Evolutionary conservation across 2,797 vertebrate genomes (phyloP), one percentile per base, ranked within the genome.

Genomic region (Psittacula echo): DNA sequence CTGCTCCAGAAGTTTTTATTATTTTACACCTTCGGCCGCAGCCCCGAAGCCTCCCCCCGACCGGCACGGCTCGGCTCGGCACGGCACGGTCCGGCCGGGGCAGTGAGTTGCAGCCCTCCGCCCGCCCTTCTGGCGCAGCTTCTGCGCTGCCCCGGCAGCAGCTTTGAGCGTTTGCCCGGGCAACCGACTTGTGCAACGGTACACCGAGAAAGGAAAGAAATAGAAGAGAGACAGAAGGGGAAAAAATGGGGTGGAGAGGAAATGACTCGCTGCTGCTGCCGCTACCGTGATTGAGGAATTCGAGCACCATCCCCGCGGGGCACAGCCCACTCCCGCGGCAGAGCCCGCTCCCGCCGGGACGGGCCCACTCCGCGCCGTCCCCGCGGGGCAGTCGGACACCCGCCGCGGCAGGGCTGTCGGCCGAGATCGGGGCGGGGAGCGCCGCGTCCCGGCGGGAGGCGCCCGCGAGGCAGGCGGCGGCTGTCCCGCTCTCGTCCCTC

Each of bases 231-330:
- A 19, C 1, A 5, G 68, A 37, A 82, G 5, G 13, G 56, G 72
- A 62, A 78, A 87, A 42, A 48, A 66, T 9, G 64, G 58, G 88
- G 73, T 67, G 95, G 95, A 78, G 91, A 97, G 97, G 96, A 97
- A 97, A 96, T 94, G 93, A 87, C 96, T 95, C 93, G 95, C 79
- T 92, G 96, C 79, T 85, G 95, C 77, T 92, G 96, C 81, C 82
- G 87, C 85, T 95, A 90, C 92, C 7, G 91, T 76, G 96, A 97
- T 94, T 97, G 96, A 95, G 91, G 96, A 97, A 97, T 94, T 90
- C 32, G 92, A 70, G 90, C 96, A 82, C 85, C 34, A 24, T 89
- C 85, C 64, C 91, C 51, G 23, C 34, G 45, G 79, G 54, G 89
- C 92, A 92, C 30, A 84, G 91, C 91, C 7, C 26, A 66, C 15